Evolutionary conservation across 2,113 vertebrate species (phyloP).

Genomic region (Neodon shergylaensis): DNA sequence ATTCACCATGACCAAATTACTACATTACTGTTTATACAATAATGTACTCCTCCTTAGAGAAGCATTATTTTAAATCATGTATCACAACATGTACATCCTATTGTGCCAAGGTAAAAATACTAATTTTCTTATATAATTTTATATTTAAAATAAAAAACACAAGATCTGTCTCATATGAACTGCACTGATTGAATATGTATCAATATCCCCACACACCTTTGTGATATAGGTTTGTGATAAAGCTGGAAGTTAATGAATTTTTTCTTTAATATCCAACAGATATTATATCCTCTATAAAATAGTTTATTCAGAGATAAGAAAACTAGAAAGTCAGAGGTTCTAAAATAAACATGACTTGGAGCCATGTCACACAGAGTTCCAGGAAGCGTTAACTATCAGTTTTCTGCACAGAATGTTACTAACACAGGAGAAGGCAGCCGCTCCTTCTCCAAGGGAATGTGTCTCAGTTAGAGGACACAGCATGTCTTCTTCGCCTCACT

Average conservation of each 20-base stretch:
- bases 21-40: neutral
- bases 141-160: slow-evolving; percentile 40
- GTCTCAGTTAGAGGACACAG: neutral
- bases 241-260: slow-evolving; percentile 2
- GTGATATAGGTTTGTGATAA: neutral
- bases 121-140: slow-evolving; percentile 25
- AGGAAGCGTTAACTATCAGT: neutral
- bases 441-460: neutral
- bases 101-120: neutral
- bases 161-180: neutral
- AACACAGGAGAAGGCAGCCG: neutral
- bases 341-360: neutral
- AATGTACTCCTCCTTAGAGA: neutral
- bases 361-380: neutral
- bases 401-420: neutral
- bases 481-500: neutral
- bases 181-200: neutral
- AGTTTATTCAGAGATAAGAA: neutral
- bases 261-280: neutral
- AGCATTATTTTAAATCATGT: slow-evolving; percentile 23
- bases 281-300: neutral
- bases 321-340: neutral
- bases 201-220: neutral
- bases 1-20: neutral
- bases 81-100: slow-evolving; percentile 17